Percentiles rank a stretch among this genome's conserved stretches.
phyloP scores from a whole-genome alignment of 2,113 vertebrate genomes.

The Psilopogon haemacephalus region DNA sequence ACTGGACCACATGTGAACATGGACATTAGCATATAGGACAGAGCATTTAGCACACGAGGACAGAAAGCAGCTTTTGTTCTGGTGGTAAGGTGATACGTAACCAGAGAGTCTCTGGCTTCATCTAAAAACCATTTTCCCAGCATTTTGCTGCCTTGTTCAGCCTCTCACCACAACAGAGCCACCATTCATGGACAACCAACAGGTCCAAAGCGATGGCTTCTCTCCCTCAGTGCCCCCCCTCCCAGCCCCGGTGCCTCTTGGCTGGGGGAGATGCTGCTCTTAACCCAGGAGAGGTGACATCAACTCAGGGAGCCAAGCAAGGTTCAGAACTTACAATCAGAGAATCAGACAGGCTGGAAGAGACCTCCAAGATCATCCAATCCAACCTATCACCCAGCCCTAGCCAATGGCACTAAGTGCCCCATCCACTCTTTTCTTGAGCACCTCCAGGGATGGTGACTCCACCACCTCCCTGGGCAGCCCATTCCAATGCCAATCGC shows the following conservation, averaged over 20 bases:
- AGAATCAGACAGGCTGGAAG: too few relatives aligned
- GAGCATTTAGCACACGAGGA: neutral
- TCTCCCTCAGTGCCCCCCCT: neutral
- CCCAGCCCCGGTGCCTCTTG: neutral
- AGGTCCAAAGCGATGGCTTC: neutral
- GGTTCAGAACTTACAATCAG: neutral
- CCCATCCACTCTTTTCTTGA: too few relatives aligned
- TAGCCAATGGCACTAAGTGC: too few relatives aligned
- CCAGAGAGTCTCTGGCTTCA: conserved; percentile 33
- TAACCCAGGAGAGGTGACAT: neutral
- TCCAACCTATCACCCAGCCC: too few relatives aligned
- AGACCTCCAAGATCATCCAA: too few relatives aligned
- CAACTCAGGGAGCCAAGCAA: neutral
- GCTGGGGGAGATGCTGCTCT: neutral
- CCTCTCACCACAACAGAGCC: neutral
- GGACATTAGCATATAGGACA: neutral
- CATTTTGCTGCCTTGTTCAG: neutral
- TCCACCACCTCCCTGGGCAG: too few relatives aligned
- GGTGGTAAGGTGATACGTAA: conserved; percentile 51
- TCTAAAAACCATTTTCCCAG: conserved; percentile 36
- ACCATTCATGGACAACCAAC: neutral
- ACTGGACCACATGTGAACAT: neutral
- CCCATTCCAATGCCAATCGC: too few relatives aligned
- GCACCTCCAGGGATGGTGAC: too few relatives aligned
- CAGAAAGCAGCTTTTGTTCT: conserved; percentile 54